Evolutionary conservation across 2,797 vertebrate species (phyloP).

Genomic region (Hemibagrus guttatus): DNA sequence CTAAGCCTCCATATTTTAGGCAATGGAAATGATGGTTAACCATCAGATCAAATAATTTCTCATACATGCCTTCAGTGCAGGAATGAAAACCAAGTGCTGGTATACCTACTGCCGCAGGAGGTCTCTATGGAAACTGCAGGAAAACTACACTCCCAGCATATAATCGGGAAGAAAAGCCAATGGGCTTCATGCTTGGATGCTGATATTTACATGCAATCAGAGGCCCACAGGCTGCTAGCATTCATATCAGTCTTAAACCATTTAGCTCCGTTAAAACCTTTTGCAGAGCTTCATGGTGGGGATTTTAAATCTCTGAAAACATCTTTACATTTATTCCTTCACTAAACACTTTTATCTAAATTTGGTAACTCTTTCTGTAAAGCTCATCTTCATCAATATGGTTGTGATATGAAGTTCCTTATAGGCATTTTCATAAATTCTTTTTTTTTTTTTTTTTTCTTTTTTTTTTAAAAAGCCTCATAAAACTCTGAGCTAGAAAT

Average conservation of each 20-base stretch:
- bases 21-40: conserved; percentile 11
- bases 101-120: conserved; percentile 3
- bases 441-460: too few species aligned
- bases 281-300: not conserved
- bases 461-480: not conserved
- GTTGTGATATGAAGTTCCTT: not conserved
- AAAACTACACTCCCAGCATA: conserved; percentile 32
- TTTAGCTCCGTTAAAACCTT: conserved; percentile 2
- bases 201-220: conserved; percentile 56
- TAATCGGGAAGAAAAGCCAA: conserved; percentile 37
- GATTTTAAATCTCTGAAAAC: not conserved
- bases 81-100: conserved; percentile 10
- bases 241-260: conserved; percentile 9
- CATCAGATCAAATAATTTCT: conserved; percentile 16
- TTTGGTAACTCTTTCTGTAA: not conserved
- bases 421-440: not conserved
- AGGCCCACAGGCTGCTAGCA: conserved; percentile 8
- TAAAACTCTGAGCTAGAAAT: not conserved
- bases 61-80: not conserved
- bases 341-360: not conserved
- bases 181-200: conserved; percentile 43
- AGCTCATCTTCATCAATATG: not conserved
- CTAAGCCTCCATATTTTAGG: conserved; percentile 12
- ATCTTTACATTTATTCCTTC: not conserved
- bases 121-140: conserved; percentile 21